Base-by-base conservation (phyloP, 2,113 vertebrate genomes). In the Leptobrachium ailaonicum region DNA sequence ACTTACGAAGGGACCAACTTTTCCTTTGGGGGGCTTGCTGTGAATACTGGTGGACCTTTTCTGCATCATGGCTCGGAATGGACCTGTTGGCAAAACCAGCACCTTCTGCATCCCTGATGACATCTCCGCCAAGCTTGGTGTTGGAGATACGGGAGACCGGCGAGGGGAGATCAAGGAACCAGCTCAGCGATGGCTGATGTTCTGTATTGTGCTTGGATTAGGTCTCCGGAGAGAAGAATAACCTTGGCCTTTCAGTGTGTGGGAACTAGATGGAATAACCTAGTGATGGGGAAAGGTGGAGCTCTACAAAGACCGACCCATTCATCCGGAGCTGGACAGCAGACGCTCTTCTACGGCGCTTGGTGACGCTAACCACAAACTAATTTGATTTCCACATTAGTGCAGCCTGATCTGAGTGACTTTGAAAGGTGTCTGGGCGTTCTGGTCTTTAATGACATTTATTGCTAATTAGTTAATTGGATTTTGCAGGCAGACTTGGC, bases 1-100 rank as follows among this genome's bases (percentile, higher is more conserved):
- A 90, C 94, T 87, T 88, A 95, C 95, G 89, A 85, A 7, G 14
- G 88, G 84, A 47, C 92, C 91, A 13, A 92, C 90, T 73, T 87
- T 90, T 6, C 87, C 86, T 82, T 93, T 84, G 0, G 91, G 84
- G 2, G 94, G 90, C 47, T 89, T 93, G 86, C 88, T 91, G 84
- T 85, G 86, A 82, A 93, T 83, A 66, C 72, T 85, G 82, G 3
- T 0, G 1, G 42, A 41, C 20, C 70, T 53, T 20, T 72, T 53
- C 47, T 40, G 70, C 6, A 72, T 20, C 47, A 53, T 2, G 2
- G 9, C 50, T 6, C 41, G 47, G 9, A 54, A 41, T 11, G n/a
- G 20, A 41, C 45, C 41, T 3, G 40, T 2, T n/a, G 77, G 41
- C n/a, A 54, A 41, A 11, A 40, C 1, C 2, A 67, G 2, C 47